These are phyloP conservation scores for Anhinga rufa DNA, from an alignment of 2,113 vertebrate species.

Conservation along the genomic window DNA sequence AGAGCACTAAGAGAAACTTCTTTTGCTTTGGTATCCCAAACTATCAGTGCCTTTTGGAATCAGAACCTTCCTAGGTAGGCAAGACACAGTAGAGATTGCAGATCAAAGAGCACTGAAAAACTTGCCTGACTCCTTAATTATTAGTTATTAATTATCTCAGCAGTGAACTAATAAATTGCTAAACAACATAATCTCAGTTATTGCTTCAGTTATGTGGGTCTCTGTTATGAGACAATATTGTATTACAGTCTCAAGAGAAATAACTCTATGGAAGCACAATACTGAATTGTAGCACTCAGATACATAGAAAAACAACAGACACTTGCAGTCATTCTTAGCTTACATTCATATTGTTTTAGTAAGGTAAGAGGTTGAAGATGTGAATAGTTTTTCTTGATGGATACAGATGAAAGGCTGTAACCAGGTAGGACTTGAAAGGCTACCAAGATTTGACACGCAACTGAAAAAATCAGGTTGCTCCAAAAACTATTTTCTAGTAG, in stretches of 20 bases:
- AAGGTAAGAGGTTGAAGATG: neutral
- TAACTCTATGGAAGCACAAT: neutral
- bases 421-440: neutral
- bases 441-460: neutral
- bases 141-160: neutral
- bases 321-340: neutral
- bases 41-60: neutral
- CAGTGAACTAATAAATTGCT: neutral
- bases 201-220: neutral
- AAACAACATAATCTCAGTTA: neutral
- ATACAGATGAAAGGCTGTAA: neutral
- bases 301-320: neutral
- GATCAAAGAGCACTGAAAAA: neutral
- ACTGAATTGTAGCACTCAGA: neutral
- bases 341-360: neutral
- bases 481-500: neutral
- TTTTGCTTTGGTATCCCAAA: neutral
- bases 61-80: neutral
- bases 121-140: neutral
- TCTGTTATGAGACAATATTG: neutral
- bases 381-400: neutral
- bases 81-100: neutral
- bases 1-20: neutral
- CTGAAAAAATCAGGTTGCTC: neutral
- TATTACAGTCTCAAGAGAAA: neutral